phyloP scores from a whole-genome alignment of 2,797 vertebrate species.

The Leptodactylus fallax region DNA sequence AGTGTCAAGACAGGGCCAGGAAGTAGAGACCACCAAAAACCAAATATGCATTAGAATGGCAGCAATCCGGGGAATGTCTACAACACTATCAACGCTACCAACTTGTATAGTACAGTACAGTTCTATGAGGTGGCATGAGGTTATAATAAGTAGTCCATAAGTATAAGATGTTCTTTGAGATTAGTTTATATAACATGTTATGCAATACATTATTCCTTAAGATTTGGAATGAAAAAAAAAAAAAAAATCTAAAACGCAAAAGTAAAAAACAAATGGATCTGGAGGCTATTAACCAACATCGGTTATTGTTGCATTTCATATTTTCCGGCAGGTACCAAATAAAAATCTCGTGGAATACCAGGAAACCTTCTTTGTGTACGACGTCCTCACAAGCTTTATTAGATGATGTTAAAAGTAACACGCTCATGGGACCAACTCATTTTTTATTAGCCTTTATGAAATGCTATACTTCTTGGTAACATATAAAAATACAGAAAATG shows the following conservation, averaged over 20 bases:
- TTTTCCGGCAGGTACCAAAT: slow-evolving; percentile 52
- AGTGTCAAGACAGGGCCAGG: no score
- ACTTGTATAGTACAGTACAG: no score
- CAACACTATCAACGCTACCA: no score
- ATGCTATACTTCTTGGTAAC: slow-evolving; percentile 58
- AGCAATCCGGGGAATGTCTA: no score
- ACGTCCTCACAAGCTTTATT: slow-evolving; percentile 51
- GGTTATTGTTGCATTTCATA: slow-evolving; percentile 35
- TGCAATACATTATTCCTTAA: background rate
- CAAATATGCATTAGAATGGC: no score
- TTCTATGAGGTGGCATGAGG: no score
- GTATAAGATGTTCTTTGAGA: no score
- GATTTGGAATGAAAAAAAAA: background rate
- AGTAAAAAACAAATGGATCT: background rate
- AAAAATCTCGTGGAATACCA: slow-evolving; percentile 33
- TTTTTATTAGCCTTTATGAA: slow-evolving; percentile 61
- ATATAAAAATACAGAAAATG: slow-evolving; percentile 55
- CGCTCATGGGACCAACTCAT: slow-evolving; percentile 55
- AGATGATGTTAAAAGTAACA: slow-evolving; percentile 55
- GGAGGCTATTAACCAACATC: slow-evolving; percentile 17
- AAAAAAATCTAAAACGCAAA: no score
- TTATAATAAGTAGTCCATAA: no score
- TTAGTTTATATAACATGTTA: background rate
- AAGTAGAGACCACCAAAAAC: no score
- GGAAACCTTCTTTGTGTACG: slow-evolving; percentile 50